A percentile compares a stretch with the other conserved stretches of the same genome.
These are phyloP conservation scores for Apolygus lucorum DNA, from an alignment of 1,140 invertebrate species.

Conservation along the genomic window DNA sequence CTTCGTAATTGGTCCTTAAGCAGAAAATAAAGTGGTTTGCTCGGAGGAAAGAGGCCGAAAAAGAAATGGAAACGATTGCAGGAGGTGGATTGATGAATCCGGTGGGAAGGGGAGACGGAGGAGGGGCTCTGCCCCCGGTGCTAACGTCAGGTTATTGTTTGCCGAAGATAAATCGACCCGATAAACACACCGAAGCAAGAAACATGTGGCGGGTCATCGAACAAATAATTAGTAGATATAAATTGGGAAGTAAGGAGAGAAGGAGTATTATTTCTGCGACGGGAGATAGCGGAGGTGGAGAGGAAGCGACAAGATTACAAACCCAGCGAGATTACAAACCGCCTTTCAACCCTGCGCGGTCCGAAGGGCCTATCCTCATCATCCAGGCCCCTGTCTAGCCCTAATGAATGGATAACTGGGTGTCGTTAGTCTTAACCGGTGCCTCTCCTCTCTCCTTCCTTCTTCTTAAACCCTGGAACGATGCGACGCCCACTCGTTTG, in stretches of 20 bases:
- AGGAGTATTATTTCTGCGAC: too few relatives aligned
- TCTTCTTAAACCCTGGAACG: too few relatives aligned
- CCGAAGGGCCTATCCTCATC: background rate
- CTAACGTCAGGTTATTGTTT: background rate
- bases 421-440: background rate
- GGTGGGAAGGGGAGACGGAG: background rate
- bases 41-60: background rate
- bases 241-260: background rate
- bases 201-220: constrained; percentile 1
- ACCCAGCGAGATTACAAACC: background rate
- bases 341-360: background rate
- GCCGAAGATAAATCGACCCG: background rate
- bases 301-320: constrained; percentile 5
- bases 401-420: constrained; percentile 12
- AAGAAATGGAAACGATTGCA: background rate
- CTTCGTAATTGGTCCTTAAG: background rate
- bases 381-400: background rate
- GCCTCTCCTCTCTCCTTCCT: too few relatives aligned
- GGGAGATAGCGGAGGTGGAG: background rate
- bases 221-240: constrained; percentile 7
- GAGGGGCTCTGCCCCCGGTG: background rate
- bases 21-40: background rate
- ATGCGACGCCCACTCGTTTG: background rate
- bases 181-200: background rate
- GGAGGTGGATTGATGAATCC: background rate